phyloP scores from a whole-genome alignment of 2,113 vertebrate genomes.

The Grantiella picta region DNA sequence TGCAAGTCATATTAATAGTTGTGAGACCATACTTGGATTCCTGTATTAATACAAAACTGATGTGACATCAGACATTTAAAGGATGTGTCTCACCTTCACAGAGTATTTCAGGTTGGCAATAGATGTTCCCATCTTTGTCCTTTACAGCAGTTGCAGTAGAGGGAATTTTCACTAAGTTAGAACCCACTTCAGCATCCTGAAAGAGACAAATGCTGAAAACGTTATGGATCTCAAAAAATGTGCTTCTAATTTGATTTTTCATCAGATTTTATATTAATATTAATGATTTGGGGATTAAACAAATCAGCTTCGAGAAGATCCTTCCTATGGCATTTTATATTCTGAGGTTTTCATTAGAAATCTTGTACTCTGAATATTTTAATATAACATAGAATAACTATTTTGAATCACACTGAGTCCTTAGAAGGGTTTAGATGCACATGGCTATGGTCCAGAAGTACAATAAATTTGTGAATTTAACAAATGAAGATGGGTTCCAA shows the following conservation, averaged over 20 bases:
- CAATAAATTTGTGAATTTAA: not conserved
- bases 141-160: constrained; percentile 82
- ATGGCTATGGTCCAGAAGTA: not conserved
- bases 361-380: not conserved
- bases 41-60: not conserved
- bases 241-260: not conserved
- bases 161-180: constrained; percentile 79
- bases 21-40: not conserved
- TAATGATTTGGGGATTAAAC: not conserved
- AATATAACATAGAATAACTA: not conserved
- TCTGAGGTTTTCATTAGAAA: not conserved
- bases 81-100: constrained; percentile 77
- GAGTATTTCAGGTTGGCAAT: constrained; percentile 82
- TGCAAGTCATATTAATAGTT: not conserved
- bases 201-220: not conserved
- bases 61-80: not conserved
- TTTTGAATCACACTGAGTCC: not conserved
- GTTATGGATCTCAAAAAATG: not conserved
- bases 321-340: not conserved
- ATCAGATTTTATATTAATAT: not conserved
- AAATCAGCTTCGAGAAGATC: not conserved
- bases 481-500: not conserved
- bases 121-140: constrained; percentile 81
- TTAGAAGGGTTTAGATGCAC: not conserved
- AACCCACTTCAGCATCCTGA: constrained; percentile 77